A percentile compares a stretch with the other conserved stretches of the same genome.
These are phyloP conservation scores for Cromileptes altivelis DNA, from an alignment of 2,113 vertebrate species.

Conservation along the genomic window DNA sequence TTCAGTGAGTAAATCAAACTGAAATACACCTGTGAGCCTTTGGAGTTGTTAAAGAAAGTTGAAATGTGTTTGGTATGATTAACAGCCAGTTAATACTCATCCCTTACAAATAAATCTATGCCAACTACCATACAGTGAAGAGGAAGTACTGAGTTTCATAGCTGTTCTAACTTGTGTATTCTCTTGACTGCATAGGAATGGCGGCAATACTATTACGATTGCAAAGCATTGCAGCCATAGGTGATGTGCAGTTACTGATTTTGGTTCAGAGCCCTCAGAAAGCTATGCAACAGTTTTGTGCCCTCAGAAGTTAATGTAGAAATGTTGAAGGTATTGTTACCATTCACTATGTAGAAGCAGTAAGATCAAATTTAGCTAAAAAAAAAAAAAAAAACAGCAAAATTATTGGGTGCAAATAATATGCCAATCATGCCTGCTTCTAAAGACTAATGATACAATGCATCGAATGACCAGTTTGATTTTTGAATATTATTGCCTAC, in stretches of 20 bases:
- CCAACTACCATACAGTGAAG: not conserved
- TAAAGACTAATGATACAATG: not conserved
- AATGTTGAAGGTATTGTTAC: not conserved
- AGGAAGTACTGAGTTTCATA: not conserved
- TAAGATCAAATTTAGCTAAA: not conserved
- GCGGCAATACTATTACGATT: not conserved
- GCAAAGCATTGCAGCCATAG: conserved; percentile 6
- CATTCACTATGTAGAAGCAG: not conserved
- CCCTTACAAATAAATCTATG: not conserved
- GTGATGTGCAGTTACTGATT: not conserved
- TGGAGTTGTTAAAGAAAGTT: not conserved
- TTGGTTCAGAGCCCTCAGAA: not conserved
- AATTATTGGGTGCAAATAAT: no score
- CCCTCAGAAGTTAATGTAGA: not conserved
- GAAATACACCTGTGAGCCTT: not conserved
- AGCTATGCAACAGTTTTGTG: not conserved
- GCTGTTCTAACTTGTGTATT: not conserved
- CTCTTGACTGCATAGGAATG: not conserved
- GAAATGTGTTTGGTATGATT: not conserved
- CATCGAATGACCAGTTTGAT: not conserved
- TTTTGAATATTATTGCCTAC: not conserved
- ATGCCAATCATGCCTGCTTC: not conserved
- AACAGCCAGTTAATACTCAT: not conserved
- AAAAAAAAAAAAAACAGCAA: not conserved
- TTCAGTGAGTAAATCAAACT: not conserved